A percentile compares a stretch with the other conserved stretches of the same genome.
Conservation (phyloP, 2,888 invertebrate species). For the Hanleya hanleyi region DNA sequence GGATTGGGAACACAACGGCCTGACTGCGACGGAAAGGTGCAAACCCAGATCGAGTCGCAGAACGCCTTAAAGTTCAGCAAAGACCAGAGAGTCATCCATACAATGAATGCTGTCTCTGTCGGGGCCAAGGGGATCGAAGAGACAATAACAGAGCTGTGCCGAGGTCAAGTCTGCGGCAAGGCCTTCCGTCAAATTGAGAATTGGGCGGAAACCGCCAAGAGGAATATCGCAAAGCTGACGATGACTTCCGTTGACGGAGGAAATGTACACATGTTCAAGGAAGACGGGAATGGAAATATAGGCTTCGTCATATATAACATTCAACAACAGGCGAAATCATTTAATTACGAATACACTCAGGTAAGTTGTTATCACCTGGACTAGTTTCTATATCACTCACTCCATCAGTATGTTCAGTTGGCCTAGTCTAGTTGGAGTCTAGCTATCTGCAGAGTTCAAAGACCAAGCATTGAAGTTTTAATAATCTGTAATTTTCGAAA, state of each 20-base stretch:
- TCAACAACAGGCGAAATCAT: conserved; percentile 28
- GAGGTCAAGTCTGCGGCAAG: conserved; percentile 38
- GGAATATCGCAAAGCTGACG: not conserved
- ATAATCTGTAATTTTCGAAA: too few relatives aligned
- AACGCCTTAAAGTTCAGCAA: conserved; percentile 27
- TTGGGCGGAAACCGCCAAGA: not conserved
- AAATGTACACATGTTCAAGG: conserved; percentile 48
- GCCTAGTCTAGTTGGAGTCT: too few relatives aligned
- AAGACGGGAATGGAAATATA: conserved; percentile 57
- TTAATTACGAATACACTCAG: conserved; percentile 38
- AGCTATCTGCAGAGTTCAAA: too few relatives aligned
- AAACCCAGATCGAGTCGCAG: conserved; percentile 26
- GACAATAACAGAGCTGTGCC: conserved; percentile 46
- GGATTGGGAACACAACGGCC: not conserved
- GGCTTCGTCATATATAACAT: conserved; percentile 58
- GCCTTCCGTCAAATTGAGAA: conserved; percentile 28
- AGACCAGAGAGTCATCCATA: conserved; percentile 55
- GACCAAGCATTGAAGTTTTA: too few relatives aligned
- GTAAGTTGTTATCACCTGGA: too few relatives aligned
- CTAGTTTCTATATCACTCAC: too few relatives aligned
- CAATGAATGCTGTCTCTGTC: conserved; percentile 57
- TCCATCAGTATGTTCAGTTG: too few relatives aligned
- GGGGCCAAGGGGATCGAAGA: conserved; percentile 47
- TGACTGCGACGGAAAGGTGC: not conserved
- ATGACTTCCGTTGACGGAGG: conserved; percentile 12